Evolutionary conservation across 2,113 vertebrate genomes (phyloP).

Genomic region (Ginglymostoma cirratum): DNA sequence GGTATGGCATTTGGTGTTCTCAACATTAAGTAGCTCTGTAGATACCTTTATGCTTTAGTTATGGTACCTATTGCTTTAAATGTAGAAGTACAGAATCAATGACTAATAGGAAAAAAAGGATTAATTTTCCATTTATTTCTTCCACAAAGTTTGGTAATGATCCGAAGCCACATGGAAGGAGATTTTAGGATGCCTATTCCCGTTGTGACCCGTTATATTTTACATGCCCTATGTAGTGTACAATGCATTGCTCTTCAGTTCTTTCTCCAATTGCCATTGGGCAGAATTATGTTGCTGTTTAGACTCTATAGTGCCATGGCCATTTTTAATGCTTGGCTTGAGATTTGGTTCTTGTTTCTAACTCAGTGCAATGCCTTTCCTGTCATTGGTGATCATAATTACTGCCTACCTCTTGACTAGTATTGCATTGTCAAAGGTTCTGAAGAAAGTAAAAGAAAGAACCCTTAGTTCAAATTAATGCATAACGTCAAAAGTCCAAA

Average conservation of each 20-base stretch:
- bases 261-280: constrained; percentile 9
- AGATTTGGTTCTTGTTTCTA: not conserved
- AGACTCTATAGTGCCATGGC: not conserved
- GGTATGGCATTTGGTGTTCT: not conserved
- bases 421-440: not conserved
- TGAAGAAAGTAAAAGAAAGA: not conserved
- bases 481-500: constrained; percentile 24
- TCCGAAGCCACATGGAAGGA: not conserved
- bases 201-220: not conserved
- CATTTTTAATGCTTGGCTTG: not conserved
- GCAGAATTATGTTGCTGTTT: not conserved
- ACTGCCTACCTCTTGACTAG: not conserved
- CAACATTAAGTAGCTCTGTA: not conserved
- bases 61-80: not conserved
- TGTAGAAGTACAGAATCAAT: not conserved
- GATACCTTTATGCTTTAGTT: not conserved
- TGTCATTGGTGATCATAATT: not conserved
- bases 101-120: not conserved
- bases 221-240: not conserved
- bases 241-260: not conserved
- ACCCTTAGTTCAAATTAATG: constrained; percentile 9
- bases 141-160: constrained; percentile 7
- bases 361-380: not conserved
- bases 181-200: not conserved
- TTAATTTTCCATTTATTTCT: not conserved